These are phyloP conservation scores for Heterohyrax brucei DNA, from an alignment of 2,797 vertebrate species.

Conservation along the genomic window DNA sequence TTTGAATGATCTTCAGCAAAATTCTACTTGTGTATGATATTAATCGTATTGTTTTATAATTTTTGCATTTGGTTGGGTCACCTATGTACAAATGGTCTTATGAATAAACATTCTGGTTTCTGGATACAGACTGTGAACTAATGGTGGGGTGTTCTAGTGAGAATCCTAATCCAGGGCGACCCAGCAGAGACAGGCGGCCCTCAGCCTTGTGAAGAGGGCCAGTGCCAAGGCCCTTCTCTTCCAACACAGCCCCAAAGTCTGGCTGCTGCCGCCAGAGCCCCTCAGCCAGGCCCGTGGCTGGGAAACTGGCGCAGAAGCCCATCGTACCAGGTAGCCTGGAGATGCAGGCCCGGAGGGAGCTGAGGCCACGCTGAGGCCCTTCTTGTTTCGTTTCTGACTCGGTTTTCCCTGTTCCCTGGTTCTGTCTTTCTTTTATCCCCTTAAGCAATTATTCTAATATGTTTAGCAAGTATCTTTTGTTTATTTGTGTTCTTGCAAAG, in stretches of 20 bases:
- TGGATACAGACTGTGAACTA: no score
- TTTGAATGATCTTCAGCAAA: no score
- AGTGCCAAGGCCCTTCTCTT: conserved; percentile 93
- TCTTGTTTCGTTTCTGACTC: not conserved
- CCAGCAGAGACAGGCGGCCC: conserved; percentile 95
- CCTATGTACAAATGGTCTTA: no score
- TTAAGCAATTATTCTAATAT: not conserved
- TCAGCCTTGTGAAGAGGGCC: conserved; percentile 96
- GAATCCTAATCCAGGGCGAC: conserved; percentile 81
- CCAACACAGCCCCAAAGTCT: conserved; percentile 95
- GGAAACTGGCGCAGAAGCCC: conserved; percentile 94
- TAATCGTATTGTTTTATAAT: no score
- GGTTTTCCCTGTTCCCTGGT: not conserved
- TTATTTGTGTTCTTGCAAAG: not conserved
- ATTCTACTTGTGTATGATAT: no score
- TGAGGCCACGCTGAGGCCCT: conserved; percentile 50
- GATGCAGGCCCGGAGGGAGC: accelerated
- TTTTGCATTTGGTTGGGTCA: no score
- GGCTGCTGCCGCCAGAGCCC: conserved; percentile 95
- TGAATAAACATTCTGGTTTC: no score
- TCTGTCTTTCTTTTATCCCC: not conserved
- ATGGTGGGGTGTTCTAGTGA: no score
- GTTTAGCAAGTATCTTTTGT: not conserved
- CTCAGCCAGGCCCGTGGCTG: conserved; percentile 92
- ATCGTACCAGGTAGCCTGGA: conserved; percentile 84